phyloP scores from a whole-genome alignment of 37 sponge, comb jelly and placozoan genomes.

The Trichoplax adhaerens region DNA sequence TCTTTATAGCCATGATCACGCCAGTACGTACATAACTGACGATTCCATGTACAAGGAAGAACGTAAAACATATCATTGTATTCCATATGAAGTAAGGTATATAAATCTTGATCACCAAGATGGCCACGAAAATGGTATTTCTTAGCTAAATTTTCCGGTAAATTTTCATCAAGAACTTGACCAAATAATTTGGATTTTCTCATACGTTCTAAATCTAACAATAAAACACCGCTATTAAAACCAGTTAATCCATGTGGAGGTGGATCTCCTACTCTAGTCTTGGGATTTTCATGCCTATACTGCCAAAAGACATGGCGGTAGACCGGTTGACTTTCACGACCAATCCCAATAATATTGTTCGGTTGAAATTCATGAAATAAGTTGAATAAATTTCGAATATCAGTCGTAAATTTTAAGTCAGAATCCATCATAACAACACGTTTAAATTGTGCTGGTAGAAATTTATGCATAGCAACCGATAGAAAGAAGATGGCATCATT shows the following conservation, averaged over 20 bases:
- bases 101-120: constrained; percentile 14
- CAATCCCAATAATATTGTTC: constrained; percentile 1
- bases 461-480: constrained; percentile 3
- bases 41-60: constrained; percentile 12
- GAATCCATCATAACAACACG: no score
- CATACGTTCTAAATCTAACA: constrained; percentile 8
- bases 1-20: constrained; percentile 9
- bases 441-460: background rate
- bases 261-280: constrained; percentile 9
- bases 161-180: background rate
- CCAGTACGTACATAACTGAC: constrained; percentile 16
- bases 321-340: constrained; percentile 10
- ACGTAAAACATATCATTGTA: background rate
- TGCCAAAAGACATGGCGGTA: constrained; percentile 9
- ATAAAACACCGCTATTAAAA: constrained; percentile 9
- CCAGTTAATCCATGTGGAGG: constrained; percentile 12
- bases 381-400: background rate
- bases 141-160: background rate
- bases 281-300: constrained; percentile 4
- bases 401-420: no score
- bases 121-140: constrained; percentile 10
- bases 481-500: constrained; percentile 12
- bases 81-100: constrained; percentile 3
- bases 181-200: background rate
- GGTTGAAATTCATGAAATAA: constrained; percentile 5